phyloP scores from a whole-genome alignment of 1,140 invertebrate species.

The Anthonomus grandis region DNA sequence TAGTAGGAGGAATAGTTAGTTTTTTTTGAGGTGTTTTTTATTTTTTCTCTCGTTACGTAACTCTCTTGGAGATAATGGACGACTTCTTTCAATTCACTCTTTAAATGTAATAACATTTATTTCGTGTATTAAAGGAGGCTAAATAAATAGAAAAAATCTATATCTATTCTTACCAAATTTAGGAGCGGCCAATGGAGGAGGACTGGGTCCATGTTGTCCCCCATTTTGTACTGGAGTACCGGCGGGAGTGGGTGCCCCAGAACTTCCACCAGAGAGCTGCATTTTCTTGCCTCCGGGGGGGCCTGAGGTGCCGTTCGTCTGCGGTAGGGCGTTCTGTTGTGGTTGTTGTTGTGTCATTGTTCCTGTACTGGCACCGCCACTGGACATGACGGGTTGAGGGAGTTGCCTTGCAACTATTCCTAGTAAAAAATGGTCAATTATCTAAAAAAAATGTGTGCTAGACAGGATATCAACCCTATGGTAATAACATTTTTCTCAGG shows the following conservation, averaged over 20 bases:
- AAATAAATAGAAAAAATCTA: background rate
- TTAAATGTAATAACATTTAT: no score
- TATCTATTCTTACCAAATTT: conserved; percentile 40
- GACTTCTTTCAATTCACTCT: no score
- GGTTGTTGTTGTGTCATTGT: conserved; percentile 20
- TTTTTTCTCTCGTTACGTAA: no score
- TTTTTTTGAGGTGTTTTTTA: no score
- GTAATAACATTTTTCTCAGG: no score
- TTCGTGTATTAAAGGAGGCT: background rate
- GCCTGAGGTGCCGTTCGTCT: conserved; percentile 13
- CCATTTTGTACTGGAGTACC: conserved; percentile 36
- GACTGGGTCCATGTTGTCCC: conserved; percentile 3
- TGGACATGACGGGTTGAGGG: conserved; percentile 23
- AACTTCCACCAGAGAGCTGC: conserved; percentile 28
- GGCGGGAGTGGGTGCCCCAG: conserved; percentile 37
- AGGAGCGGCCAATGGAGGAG: conserved; percentile 34
- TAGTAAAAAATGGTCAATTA: conserved; percentile 3
- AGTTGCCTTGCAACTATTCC: conserved; percentile 27
- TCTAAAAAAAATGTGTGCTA: no score
- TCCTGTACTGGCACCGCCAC: conserved; percentile 8
- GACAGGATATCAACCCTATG: no score
- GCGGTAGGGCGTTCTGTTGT: conserved; percentile 15
- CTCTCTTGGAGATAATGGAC: no score
- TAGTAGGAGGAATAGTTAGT: no score
- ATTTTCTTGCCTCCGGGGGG: conserved; percentile 24